Conservation (phyloP, 2,113 vertebrate species). For the Misgurnus mizolepis region DNA sequence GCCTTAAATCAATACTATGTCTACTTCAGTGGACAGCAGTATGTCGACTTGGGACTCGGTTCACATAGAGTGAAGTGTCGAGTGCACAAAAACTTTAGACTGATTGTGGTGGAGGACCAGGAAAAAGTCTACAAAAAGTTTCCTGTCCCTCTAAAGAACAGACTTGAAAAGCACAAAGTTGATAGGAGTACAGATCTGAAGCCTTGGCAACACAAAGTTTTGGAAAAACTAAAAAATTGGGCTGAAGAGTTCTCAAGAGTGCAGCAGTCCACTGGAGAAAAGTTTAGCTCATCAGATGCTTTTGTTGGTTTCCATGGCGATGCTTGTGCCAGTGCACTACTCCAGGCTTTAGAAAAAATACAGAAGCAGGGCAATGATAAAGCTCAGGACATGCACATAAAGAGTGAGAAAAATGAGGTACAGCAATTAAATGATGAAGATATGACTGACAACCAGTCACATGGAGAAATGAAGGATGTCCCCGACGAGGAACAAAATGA, state of each 20-base stretch:
- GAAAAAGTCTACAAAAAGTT: conserved; percentile 77
- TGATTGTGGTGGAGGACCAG: conserved; percentile 79
- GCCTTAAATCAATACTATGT: conserved; percentile 81
- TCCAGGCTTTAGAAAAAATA: conserved; percentile 69
- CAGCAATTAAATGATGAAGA: conserved; percentile 1
- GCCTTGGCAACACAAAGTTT: conserved; percentile 67
- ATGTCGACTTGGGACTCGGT: conserved; percentile 80
- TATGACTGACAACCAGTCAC: not conserved
- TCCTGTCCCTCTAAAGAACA: conserved; percentile 78
- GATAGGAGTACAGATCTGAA: conserved; percentile 74
- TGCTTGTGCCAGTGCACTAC: conserved; percentile 73
- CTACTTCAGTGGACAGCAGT: conserved; percentile 73
- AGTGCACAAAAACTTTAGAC: conserved; percentile 73
- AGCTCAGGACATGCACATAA: not conserved
- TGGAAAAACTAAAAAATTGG: conserved; percentile 69
- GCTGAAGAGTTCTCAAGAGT: conserved; percentile 58
- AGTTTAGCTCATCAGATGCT: conserved; percentile 67
- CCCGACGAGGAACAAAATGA: conserved; percentile 4
- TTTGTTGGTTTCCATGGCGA: conserved; percentile 76
- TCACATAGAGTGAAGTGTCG: conserved; percentile 80
- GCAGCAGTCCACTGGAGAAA: not conserved
- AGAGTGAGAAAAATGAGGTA: conserved; percentile 6
- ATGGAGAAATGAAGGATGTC: not conserved
- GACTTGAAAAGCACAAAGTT: conserved; percentile 78
- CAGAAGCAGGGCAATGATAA: conserved; percentile 15